A percentile compares a stretch with the other conserved stretches of the same genome.
Evolutionary conservation across 2,888 invertebrate genomes (phyloP).

Genomic region (Miltochrista miniata): DNA sequence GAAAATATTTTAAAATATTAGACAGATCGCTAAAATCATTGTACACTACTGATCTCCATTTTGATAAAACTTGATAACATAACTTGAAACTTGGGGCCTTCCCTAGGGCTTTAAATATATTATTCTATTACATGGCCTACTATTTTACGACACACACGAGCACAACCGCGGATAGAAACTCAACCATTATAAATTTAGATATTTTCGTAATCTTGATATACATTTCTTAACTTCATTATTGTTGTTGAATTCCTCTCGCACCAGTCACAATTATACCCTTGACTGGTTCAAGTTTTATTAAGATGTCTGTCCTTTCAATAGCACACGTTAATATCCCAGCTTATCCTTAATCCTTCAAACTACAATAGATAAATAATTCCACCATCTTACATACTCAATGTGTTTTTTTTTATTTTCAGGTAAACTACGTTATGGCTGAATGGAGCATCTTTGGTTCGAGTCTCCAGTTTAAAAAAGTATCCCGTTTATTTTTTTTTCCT

Average conservation of each 20-base stretch:
- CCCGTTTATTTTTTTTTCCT: background rate
- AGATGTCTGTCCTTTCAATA: constrained; percentile 29
- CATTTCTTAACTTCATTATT: constrained; percentile 1
- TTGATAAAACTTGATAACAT: too few relatives aligned
- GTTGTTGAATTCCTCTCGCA: constrained; percentile 10
- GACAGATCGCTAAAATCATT: too few relatives aligned
- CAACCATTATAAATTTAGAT: too few relatives aligned
- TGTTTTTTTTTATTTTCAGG: constrained; percentile 52
- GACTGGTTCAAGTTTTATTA: constrained; percentile 25
- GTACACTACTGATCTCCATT: too few relatives aligned
- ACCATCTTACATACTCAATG: constrained; percentile 28
- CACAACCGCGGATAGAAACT: too few relatives aligned
- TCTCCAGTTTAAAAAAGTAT: constrained; percentile 17
- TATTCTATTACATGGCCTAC: too few relatives aligned
- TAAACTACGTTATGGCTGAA: constrained; percentile 40
- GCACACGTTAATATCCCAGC: constrained; percentile 36
- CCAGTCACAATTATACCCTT: constrained; percentile 28
- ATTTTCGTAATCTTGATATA: background rate
- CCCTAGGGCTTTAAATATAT: too few relatives aligned
- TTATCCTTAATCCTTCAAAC: constrained; percentile 45
- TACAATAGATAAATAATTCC: constrained; percentile 51
- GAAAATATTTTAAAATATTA: too few relatives aligned
- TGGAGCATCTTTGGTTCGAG: constrained; percentile 25
- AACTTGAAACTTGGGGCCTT: too few relatives aligned
- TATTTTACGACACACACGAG: too few relatives aligned